A percentile compares a stretch with the other conserved stretches of the same genome.
These are phyloP conservation scores for Heliconius himera DNA, from an alignment of 1,140 invertebrate species.

Conservation along the genomic window DNA sequence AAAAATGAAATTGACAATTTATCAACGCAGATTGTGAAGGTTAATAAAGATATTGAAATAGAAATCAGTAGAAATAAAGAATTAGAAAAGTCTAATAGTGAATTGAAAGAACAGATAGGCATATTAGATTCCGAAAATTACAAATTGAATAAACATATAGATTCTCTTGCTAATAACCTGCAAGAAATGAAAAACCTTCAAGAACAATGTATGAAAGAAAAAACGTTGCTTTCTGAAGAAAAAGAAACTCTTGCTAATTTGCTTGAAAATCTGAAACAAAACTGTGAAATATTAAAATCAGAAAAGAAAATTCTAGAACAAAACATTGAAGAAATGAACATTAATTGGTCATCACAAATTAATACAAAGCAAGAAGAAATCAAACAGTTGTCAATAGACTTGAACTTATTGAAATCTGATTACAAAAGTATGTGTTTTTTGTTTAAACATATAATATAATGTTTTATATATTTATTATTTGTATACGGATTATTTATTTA, in stretches of 20 bases:
- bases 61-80: constrained; percentile 23
- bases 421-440: constrained; percentile 49
- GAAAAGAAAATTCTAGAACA: constrained; percentile 37
- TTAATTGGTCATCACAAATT: constrained; percentile 26
- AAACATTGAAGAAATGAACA: constrained; percentile 36
- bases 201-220: constrained; percentile 41
- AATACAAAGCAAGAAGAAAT: constrained; percentile 44
- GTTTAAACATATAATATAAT: constrained; percentile 33
- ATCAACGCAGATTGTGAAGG: constrained; percentile 22
- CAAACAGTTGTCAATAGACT: constrained; percentile 35
- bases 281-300: constrained; percentile 36
- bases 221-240: constrained; percentile 38
- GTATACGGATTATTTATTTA: constrained; percentile 18
- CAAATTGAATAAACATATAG: not conserved
- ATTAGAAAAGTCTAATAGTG: constrained; percentile 28
- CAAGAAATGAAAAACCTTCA: not conserved
- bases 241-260: constrained; percentile 37
- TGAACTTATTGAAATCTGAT: constrained; percentile 43
- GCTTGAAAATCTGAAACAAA: constrained; percentile 19
- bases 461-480: not conserved
- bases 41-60: constrained; percentile 21
- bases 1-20: constrained; percentile 31
- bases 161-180: constrained; percentile 10
- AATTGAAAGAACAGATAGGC: constrained; percentile 14
- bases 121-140: constrained; percentile 20